Evolutionary conservation across 2,888 invertebrate genomes (phyloP).

Genomic region (Papilio elwesi): DNA sequence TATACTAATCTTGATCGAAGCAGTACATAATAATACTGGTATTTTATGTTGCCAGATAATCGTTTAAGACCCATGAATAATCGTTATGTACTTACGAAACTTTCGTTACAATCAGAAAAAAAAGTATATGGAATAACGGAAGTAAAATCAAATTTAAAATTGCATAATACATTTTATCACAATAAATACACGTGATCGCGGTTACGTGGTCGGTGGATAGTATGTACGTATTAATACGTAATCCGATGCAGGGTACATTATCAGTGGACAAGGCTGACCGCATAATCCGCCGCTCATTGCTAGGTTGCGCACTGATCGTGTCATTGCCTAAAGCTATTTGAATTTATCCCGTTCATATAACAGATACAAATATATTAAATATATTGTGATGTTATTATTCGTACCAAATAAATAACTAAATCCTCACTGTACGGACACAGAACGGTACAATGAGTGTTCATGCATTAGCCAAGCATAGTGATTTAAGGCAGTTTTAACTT

Average conservation of each 20-base stretch:
- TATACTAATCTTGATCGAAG: too few species aligned
- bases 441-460: background rate
- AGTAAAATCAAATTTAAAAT: too few species aligned
- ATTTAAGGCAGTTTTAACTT: slow-evolving; percentile 14
- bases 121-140: too few species aligned
- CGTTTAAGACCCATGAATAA: too few species aligned
- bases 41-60: too few species aligned
- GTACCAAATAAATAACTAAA: too few species aligned
- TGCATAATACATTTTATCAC: background rate
- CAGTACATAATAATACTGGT: too few species aligned
- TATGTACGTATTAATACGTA: background rate
- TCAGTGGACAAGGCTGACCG: slow-evolving; percentile 8
- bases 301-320: background rate
- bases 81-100: too few species aligned
- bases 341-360: background rate
- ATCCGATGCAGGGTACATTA: background rate
- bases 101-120: too few species aligned
- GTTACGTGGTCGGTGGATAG: background rate
- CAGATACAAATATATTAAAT: background rate
- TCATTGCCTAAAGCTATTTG: background rate
- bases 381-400: too few species aligned
- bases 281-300: slow-evolving; percentile 1
- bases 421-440: background rate
- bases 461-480: background rate
- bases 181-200: background rate